phyloP scores from a whole-genome alignment of 1,140 invertebrate species.

The Leptestheria dahalacensis region DNA sequence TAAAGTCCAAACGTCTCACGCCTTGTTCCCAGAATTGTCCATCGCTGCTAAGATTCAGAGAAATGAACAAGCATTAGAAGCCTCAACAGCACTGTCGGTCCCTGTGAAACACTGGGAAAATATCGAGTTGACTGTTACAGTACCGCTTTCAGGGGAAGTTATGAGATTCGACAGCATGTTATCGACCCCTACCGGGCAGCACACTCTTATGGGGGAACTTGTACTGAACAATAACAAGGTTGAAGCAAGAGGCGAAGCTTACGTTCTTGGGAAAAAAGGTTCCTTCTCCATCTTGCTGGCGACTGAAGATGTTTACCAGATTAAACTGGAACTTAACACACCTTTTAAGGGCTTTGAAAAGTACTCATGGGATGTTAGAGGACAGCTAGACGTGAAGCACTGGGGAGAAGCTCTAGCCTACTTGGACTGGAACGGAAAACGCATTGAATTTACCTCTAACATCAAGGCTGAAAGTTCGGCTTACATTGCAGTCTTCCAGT shows the following conservation, averaged over 20 bases:
- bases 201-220: neutral
- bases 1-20: conserved; percentile 18
- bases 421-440: conserved; percentile 20
- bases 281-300: conserved; percentile 3
- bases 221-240: conserved; percentile 1
- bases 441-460: conserved; percentile 17
- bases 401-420: conserved; percentile 16
- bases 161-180: neutral
- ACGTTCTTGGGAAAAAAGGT: conserved; percentile 1
- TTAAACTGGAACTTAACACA: conserved; percentile 10
- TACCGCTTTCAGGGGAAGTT: conserved; percentile 2
- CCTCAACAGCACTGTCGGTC: conserved; percentile 19
- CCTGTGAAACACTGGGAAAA: conserved; percentile 18
- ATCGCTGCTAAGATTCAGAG: conserved; percentile 17
- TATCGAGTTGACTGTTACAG: conserved; percentile 6
- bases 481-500: conserved; percentile 12
- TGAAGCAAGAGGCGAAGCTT: neutral
- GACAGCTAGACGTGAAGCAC: conserved; percentile 15
- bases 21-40: conserved; percentile 8
- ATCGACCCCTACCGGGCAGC: neutral
- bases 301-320: conserved; percentile 1
- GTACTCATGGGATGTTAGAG: conserved; percentile 18
- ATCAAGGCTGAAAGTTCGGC: conserved; percentile 12
- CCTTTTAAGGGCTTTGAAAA: conserved; percentile 18
- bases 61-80: conserved; percentile 14